Evolutionary conservation across 2,888 invertebrate genomes (phyloP).

Genomic region (Patella ulyssiponensis): DNA sequence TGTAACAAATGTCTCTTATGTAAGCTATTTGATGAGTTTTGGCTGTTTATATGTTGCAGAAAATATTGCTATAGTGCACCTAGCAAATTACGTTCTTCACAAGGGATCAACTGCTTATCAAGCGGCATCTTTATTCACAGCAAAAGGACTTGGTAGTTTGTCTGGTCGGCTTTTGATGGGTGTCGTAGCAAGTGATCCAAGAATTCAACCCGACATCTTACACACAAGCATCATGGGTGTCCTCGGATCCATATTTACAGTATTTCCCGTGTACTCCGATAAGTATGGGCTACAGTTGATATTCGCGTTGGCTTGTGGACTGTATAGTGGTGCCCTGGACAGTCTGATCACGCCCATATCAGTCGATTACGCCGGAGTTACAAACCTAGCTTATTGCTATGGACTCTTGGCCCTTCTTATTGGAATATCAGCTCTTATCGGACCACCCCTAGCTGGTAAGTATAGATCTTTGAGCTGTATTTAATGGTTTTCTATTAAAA

Average conservation of each 20-base stretch:
- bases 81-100: slow-evolving; percentile 31
- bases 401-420: slow-evolving; percentile 24
- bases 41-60: slow-evolving; percentile 32
- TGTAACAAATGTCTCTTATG: slow-evolving; percentile 18
- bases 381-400: slow-evolving; percentile 27
- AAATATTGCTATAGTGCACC: slow-evolving; percentile 31
- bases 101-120: slow-evolving; percentile 28
- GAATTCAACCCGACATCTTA: slow-evolving; percentile 35
- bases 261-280: slow-evolving; percentile 34
- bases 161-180: slow-evolving; percentile 34
- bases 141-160: slow-evolving; percentile 32
- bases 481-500: no score
- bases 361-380: slow-evolving; percentile 26
- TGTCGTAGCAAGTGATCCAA: slow-evolving; percentile 28
- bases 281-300: slow-evolving; percentile 25
- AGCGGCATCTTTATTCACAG: slow-evolving; percentile 33
- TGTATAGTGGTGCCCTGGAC: slow-evolving; percentile 36
- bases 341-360: slow-evolving; percentile 27
- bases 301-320: slow-evolving; percentile 32
- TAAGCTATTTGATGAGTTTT: slow-evolving; percentile 24
- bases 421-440: slow-evolving; percentile 27
- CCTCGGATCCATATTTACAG: slow-evolving; percentile 28
- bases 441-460: slow-evolving; percentile 37
- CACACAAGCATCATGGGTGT: slow-evolving; percentile 34
- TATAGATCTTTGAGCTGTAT: not conserved